These are phyloP conservation scores for Buteo buteo DNA, from an alignment of 2,113 vertebrate genomes.

Conservation along the genomic window DNA sequence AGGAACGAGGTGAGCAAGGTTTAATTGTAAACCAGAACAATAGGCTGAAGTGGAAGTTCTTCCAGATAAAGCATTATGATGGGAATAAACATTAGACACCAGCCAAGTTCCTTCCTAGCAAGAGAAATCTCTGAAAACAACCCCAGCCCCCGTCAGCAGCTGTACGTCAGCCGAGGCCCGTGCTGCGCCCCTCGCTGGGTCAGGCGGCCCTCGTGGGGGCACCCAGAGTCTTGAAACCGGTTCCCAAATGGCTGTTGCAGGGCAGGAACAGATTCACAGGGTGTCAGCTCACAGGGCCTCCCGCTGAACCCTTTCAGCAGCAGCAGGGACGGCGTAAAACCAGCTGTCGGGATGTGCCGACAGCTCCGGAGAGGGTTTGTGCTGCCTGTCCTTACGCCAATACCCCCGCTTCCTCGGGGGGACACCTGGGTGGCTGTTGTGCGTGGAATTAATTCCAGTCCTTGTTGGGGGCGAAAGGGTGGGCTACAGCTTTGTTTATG, in stretches of 20 bases:
- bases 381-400: background rate
- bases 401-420: no score
- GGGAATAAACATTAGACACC: background rate
- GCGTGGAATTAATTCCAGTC: background rate
- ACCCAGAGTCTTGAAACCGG: fast-evolving
- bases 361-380: background rate
- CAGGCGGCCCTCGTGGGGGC: fast-evolving
- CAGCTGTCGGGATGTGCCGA: fast-evolving
- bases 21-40: background rate
- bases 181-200: background rate
- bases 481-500: background rate
- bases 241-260: background rate
- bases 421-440: background rate
- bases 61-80: background rate
- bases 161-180: background rate
- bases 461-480: no score
- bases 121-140: background rate
- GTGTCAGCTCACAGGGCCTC: background rate
- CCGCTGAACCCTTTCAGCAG: no score
- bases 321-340: background rate
- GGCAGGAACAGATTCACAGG: fast-evolving
- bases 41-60: background rate
- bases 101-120: background rate
- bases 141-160: background rate
- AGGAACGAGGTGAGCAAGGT: background rate